Evolutionary conservation across 2,888 invertebrate species (phyloP), one percentile per base, ranked within the genome.

Genomic region (Drosophila crucigera): DNA sequence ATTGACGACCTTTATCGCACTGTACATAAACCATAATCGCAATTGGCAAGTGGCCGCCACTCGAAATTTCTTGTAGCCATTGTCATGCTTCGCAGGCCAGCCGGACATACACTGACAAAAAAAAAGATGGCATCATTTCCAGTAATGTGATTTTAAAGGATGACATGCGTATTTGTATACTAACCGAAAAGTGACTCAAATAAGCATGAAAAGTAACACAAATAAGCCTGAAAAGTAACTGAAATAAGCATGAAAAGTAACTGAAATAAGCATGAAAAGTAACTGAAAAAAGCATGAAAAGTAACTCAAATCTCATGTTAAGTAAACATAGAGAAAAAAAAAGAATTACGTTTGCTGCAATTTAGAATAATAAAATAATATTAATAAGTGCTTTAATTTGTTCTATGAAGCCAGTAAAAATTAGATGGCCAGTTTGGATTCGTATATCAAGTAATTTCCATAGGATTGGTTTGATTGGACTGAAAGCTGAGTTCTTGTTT

Each of bases 1-100:
- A 91, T 91, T 91, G 92, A 92, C 92, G 92, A 92, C 92, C 92
- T 92, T 92, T 92, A 92, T 92, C 83, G 88, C 76, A 56, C 68
- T 73, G 91, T 83, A 81, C 92, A 91, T 92, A 92, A 92, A 92
- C 88, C 89, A 92, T 92, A 92, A 92, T 92, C 92, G 89, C 79
- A 86, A 88, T 90, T 91, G 91, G 92, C 92, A 92, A 90, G 82
- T 87, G 89, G 83, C 86, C 79, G 85, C 79, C 74, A 89, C 91
- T 89, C 80, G 86, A 89, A 41, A 56, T 70, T 68, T 65, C 66
- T 76, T 62, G 68, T 11, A 56, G 76, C 74, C 68, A 86, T 90
- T 86, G 85, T 85, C 85, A 85, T 90, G 85, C 83, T 76, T 83
- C 78, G 83, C 85, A 71, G 78, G 31, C 5, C 28, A 68, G 55